Percentiles rank a stretch among this genome's conserved stretches.
Evolutionary conservation across 2,888 invertebrate species (phyloP).

Genomic region (Masnerella sp.): DNA sequence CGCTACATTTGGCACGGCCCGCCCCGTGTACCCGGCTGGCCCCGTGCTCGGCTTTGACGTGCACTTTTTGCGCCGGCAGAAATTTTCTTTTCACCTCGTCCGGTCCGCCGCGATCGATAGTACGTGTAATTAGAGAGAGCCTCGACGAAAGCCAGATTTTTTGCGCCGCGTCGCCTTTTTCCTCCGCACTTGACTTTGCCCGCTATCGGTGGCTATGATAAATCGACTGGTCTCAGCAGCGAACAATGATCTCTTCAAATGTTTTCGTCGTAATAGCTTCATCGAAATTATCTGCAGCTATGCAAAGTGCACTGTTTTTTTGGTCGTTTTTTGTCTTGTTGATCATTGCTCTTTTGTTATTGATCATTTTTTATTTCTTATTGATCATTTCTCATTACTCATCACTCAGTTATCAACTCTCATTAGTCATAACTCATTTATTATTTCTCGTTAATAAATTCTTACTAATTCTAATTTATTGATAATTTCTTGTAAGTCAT

Average conservation of each 20-base stretch:
- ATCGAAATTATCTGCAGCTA: too few species aligned
- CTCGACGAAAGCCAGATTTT: conserved; percentile 49
- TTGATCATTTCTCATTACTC: too few species aligned
- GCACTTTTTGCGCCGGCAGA: conserved; percentile 63
- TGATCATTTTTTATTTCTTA: too few species aligned
- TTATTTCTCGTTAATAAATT: too few species aligned
- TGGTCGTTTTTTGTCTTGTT: too few species aligned
- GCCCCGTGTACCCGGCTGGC: conserved; percentile 64
- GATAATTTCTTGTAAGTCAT: too few species aligned
- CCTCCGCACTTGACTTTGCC: conserved; percentile 36
- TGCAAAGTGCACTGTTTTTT: too few species aligned
- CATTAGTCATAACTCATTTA: too few species aligned
- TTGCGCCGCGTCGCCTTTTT: conserved; percentile 41
- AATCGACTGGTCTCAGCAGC: conserved; percentile 44
- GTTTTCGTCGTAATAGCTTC: too few species aligned
- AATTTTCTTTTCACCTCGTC: conserved; percentile 70
- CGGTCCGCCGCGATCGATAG: conserved; percentile 54
- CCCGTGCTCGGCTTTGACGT: conserved; percentile 67
- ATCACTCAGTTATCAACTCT: too few species aligned
- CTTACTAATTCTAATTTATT: too few species aligned
- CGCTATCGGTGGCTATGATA: conserved; percentile 45
- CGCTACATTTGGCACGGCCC: conserved; percentile 73
- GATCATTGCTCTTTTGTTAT: too few species aligned
- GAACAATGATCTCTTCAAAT: conserved; percentile 46
- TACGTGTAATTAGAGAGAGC: conserved; percentile 61